Evolutionary conservation across 2,113 vertebrate species (phyloP).

Genomic region (Indicator indicator): DNA sequence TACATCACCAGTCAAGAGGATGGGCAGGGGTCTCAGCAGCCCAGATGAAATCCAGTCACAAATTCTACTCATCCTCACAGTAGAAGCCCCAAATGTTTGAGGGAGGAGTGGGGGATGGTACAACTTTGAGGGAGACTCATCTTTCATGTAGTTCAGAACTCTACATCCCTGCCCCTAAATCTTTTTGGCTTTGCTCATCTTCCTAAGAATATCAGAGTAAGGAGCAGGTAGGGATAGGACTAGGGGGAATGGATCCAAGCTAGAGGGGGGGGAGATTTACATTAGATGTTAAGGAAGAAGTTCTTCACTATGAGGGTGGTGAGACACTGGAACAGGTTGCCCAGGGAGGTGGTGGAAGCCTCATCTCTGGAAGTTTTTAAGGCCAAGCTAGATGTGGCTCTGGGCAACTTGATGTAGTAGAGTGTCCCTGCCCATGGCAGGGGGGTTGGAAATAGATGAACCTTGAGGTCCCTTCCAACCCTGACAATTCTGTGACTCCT

Average conservation of each 20-base stretch:
- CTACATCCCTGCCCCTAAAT: not conserved
- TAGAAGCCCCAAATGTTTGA: not conserved
- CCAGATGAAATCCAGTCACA: not conserved
- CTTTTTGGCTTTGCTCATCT: not conserved
- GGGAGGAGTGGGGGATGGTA: fast-evolving
- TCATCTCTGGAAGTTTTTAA: too few relatives aligned
- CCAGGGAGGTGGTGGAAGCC: too few relatives aligned
- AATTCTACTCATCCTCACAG: not conserved
- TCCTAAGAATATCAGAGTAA: not conserved
- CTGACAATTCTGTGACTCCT: not conserved
- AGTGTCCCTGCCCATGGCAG: too few relatives aligned
- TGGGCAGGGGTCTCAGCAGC: not conserved
- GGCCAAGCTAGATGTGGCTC: too few relatives aligned
- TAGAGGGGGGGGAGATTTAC: too few relatives aligned
- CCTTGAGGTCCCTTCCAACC: too few relatives aligned
- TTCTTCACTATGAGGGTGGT: too few relatives aligned
- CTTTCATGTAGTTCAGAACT: not conserved
- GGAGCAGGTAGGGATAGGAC: not conserved
- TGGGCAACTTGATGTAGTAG: too few relatives aligned
- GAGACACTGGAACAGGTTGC: too few relatives aligned
- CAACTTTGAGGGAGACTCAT: not conserved
- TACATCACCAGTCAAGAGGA: not conserved
- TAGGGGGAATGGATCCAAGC: too few relatives aligned
- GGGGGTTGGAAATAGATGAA: too few relatives aligned
- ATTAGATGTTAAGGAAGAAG: too few relatives aligned